Evolutionary conservation across 35 echinoderm and acorn worm species (phyloP).

Genomic region (Chiridota heheva): DNA sequence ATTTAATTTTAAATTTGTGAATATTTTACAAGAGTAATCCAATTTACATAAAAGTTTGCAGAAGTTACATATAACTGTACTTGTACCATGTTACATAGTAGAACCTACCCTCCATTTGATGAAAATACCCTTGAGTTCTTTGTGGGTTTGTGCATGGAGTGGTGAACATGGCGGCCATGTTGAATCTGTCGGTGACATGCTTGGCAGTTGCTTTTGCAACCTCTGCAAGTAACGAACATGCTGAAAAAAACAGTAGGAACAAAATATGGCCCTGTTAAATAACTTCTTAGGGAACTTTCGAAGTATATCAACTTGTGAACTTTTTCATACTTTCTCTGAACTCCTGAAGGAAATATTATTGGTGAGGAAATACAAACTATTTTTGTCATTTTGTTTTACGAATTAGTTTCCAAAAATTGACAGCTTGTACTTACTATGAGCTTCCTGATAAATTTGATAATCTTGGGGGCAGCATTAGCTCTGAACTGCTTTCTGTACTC

Average conservation of each 20-base stretch:
- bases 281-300: not conserved
- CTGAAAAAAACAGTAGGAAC: constrained; percentile 26
- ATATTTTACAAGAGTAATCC: not conserved
- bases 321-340: not conserved
- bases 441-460: constrained; percentile 65
- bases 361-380: not conserved
- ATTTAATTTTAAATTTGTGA: not conserved
- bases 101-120: constrained; percentile 73
- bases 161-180: constrained; percentile 83
- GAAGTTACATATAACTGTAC: too few relatives aligned
- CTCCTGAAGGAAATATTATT: not conserved
- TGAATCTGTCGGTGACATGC: constrained; percentile 83
- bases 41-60: not conserved
- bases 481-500: constrained; percentile 88
- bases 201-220: constrained; percentile 75
- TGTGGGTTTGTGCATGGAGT: constrained; percentile 66
- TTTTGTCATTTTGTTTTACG: not conserved
- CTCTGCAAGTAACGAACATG: constrained; percentile 77
- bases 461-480: constrained; percentile 86
- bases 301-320: not conserved
- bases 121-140: constrained; percentile 88
- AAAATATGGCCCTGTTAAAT: not conserved
- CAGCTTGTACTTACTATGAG: constrained; percentile 64
- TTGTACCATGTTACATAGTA: too few relatives aligned
- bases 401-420: not conserved